These are phyloP conservation scores for Cephus spinipes DNA, from an alignment of 2,888 invertebrate species.

Conservation along the genomic window DNA sequence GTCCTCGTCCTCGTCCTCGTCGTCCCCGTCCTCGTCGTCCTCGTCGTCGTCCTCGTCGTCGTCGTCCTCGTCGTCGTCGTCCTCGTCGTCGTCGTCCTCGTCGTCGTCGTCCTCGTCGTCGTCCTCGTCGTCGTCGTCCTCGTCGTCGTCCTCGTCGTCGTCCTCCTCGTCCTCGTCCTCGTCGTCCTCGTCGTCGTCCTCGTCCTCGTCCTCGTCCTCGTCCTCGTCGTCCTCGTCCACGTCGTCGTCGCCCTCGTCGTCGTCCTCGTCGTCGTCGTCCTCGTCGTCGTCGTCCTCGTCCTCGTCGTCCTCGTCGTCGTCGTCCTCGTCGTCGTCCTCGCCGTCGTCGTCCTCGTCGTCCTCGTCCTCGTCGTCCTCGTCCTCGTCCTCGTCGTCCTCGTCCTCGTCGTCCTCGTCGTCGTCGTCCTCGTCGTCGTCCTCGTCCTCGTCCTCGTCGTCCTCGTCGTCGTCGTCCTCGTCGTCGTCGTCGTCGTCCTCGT, in stretches of 20 bases:
- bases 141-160: not conserved
- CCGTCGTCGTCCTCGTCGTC: not conserved
- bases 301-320: not conserved
- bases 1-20: too few relatives aligned
- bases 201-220: not conserved
- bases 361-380: not conserved
- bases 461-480: too few relatives aligned
- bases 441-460: too few relatives aligned
- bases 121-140: not conserved
- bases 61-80: conserved; percentile 1
- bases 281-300: not conserved
- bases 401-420: too few relatives aligned
- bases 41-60: not conserved
- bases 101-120: conserved; percentile 1
- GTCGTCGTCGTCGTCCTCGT: too few relatives aligned
- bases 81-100: conserved; percentile 11
- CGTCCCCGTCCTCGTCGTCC: too few relatives aligned
- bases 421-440: too few relatives aligned
- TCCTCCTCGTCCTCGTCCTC: not conserved
- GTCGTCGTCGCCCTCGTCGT: too few relatives aligned
- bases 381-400: not conserved
- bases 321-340: not conserved
- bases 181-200: not conserved
- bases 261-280: not conserved
- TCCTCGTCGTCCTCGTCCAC: conserved; percentile 3